Conservation (phyloP, 2,888 invertebrate species). For the Pelosia muscerda region DNA sequence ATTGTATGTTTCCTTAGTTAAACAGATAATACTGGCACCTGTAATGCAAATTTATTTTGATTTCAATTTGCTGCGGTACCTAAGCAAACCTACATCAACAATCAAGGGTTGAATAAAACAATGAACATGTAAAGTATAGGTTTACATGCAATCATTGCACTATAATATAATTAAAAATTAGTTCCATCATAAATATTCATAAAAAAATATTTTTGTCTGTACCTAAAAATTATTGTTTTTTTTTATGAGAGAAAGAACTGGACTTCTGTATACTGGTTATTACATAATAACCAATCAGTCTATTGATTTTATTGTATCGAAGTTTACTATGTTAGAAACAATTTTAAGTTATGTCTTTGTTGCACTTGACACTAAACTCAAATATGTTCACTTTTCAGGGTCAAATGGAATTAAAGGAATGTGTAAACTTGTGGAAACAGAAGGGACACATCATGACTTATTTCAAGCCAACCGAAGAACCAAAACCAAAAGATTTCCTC, state of each 20-base stretch:
- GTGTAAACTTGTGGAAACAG: conserved; percentile 95
- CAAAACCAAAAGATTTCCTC: conserved; percentile 96
- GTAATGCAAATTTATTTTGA: neutral
- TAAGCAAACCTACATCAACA: neutral
- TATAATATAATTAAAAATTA: no score
- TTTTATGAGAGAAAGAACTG: no score
- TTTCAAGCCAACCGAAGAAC: conserved; percentile 94
- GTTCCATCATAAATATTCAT: no score
- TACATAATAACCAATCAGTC: no score
- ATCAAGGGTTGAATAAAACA: no score
- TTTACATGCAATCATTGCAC: no score
- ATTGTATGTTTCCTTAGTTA: neutral
- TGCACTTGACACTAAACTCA: neutral
- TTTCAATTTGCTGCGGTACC: neutral
- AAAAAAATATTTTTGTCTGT: no score
- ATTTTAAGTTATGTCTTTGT: neutral
- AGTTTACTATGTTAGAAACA: no score
- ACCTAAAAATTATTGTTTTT: no score
- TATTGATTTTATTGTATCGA: no score
- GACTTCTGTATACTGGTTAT: no score
- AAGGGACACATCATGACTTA: conserved; percentile 95
- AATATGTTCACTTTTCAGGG: conserved; percentile 88
- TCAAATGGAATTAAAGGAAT: conserved; percentile 97
- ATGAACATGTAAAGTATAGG: no score
- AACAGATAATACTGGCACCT: neutral